Percentiles rank a stretch among this genome's conserved stretches.
Evolutionary conservation across 2,113 vertebrate genomes (phyloP).

Genomic region (Otus sunia): DNA sequence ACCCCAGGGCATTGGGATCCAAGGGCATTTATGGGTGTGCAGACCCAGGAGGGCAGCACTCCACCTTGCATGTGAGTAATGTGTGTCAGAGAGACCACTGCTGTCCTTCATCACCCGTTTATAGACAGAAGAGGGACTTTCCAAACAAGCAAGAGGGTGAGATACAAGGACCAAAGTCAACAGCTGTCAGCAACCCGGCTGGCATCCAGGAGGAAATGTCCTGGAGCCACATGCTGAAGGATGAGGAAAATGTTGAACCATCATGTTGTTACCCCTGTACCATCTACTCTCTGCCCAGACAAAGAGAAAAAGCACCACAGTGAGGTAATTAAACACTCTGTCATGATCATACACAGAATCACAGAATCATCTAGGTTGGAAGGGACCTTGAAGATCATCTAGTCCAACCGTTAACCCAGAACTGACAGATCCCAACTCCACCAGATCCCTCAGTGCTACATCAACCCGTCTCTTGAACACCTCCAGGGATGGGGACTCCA

Average conservation of each 20-base stretch:
- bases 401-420: too few relatives aligned
- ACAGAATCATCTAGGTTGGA: too few relatives aligned
- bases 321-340: neutral
- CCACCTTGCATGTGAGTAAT: accelerated
- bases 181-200: neutral
- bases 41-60: neutral
- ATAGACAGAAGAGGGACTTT: neutral
- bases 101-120: too few relatives aligned
- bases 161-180: neutral
- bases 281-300: neutral
- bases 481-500: too few relatives aligned
- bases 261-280: accelerated
- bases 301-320: neutral
- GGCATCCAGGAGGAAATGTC: neutral
- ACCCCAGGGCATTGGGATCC: too few relatives aligned
- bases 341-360: accelerated
- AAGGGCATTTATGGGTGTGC: neutral
- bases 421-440: too few relatives aligned
- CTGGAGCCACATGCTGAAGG: neutral
- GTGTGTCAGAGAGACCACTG: too few relatives aligned
- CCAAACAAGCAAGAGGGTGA: neutral
- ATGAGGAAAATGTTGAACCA: neutral
- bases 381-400: too few relatives aligned
- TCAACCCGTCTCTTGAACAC: too few relatives aligned
- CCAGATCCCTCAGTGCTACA: too few relatives aligned